These are phyloP conservation scores for Ginglymostoma cirratum DNA, from an alignment of 2,113 vertebrate species.

Conservation along the genomic window DNA sequence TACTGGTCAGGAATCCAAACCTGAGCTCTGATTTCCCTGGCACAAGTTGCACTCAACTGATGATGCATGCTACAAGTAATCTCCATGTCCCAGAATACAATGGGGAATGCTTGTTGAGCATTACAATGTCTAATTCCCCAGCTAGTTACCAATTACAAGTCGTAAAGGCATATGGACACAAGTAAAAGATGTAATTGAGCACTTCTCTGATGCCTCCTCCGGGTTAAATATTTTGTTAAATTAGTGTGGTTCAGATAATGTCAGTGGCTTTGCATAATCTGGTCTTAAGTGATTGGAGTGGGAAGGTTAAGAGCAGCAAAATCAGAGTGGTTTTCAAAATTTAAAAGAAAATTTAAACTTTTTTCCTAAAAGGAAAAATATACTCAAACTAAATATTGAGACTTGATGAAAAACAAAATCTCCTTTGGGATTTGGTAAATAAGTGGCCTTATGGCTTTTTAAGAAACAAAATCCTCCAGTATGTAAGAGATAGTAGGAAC, in stretches of 20 bases:
- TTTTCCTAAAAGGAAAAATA: neutral
- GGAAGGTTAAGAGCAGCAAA: neutral
- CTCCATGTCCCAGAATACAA: neutral
- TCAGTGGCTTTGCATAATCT: too few species aligned
- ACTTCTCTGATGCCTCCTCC: neutral
- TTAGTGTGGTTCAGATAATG: neutral
- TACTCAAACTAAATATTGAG: neutral
- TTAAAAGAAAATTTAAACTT: neutral
- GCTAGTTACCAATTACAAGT: neutral
- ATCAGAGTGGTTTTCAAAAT: neutral
- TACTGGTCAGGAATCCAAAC: neutral
- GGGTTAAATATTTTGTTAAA: neutral
- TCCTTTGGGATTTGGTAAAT: neutral
- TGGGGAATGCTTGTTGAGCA: neutral
- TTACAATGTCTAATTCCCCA: neutral
- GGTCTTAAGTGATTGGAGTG: neutral
- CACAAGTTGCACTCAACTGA: neutral
- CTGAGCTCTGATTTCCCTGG: too few species aligned
- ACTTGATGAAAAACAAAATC: neutral
- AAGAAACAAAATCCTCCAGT: neutral
- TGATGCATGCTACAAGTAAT: neutral
- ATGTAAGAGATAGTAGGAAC: too few species aligned
- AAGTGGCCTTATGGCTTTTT: neutral
- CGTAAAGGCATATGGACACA: neutral
- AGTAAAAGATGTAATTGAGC: neutral